phyloP scores from a whole-genome alignment of 2,888 invertebrate genomes.

The Lasiommata megera region DNA sequence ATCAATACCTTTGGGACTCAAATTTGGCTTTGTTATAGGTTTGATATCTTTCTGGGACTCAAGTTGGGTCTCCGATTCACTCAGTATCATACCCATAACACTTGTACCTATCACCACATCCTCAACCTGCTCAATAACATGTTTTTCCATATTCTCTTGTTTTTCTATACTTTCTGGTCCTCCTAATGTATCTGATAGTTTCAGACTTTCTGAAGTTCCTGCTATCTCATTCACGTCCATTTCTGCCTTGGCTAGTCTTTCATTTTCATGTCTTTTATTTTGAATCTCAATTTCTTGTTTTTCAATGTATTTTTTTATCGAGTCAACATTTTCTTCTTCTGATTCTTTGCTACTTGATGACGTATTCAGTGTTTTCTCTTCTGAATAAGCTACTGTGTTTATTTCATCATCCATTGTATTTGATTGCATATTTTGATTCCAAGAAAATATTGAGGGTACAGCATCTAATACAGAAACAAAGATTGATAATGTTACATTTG shows the following conservation, averaged over 20 bases:
- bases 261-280: conserved; percentile 24
- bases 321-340: conserved; percentile 64
- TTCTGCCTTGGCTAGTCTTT: conserved; percentile 2
- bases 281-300: conserved; percentile 55
- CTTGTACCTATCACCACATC: conserved; percentile 50
- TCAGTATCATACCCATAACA: conserved; percentile 63
- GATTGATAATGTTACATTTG: too few relatives aligned
- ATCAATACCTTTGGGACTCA: conserved; percentile 40
- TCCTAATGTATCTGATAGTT: too few relatives aligned
- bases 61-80: conserved; percentile 52
- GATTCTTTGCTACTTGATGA: conserved; percentile 48
- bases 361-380: conserved; percentile 32
- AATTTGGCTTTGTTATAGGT: conserved; percentile 35
- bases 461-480: conserved; percentile 70
- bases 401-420: conserved; percentile 24
- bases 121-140: conserved; percentile 32
- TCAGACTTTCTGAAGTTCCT: background rate
- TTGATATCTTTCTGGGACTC: conserved; percentile 40
- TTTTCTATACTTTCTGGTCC: background rate
- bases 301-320: conserved; percentile 64
- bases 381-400: conserved; percentile 10
- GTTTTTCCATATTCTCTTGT: background rate
- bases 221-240: conserved; percentile 9
- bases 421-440: conserved; percentile 50
- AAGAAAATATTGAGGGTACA: conserved; percentile 87